Conservation (phyloP, 23 tunicate genomes). For the Botrylloides violaceus region DNA sequence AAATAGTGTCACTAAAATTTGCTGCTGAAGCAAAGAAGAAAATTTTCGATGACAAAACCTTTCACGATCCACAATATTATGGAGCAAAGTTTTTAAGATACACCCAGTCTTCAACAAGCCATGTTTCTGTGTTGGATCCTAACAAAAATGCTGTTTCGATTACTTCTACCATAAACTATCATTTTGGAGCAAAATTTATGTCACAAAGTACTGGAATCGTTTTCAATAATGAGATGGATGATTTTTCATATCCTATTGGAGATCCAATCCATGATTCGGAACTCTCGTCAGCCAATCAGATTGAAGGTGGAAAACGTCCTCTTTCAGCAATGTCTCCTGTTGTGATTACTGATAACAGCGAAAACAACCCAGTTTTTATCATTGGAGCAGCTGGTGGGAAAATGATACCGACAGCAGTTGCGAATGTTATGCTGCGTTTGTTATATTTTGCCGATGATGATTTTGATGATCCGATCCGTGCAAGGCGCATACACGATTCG, state of each 20-base stretch:
- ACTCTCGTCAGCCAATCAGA: slow-evolving; percentile 12
- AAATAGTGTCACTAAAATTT: slow-evolving; percentile 4
- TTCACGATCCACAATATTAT: slow-evolving; percentile 50
- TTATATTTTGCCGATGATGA: slow-evolving; percentile 71
- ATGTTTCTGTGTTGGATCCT: slow-evolving; percentile 65
- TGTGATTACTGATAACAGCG: slow-evolving; percentile 33
- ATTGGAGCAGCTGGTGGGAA: slow-evolving; percentile 80
- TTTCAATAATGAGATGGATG: slow-evolving; percentile 66
- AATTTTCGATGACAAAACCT: slow-evolving; percentile 41
- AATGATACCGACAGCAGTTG: slow-evolving; percentile 49
- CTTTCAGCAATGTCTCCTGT: slow-evolving; percentile 59
- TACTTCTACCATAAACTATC: slow-evolving; percentile 51
- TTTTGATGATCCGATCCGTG: slow-evolving; percentile 63
- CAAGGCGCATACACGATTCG: slow-evolving; percentile 46
- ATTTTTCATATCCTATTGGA: slow-evolving; percentile 34
- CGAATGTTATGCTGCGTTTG: slow-evolving; percentile 49
- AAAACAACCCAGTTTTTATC: slow-evolving; percentile 38
- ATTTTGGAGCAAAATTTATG: slow-evolving; percentile 51
- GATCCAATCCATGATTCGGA: background rate
- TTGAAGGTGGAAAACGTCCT: slow-evolving; percentile 64
- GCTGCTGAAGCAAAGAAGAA: slow-evolving; percentile 7
- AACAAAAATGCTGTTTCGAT: slow-evolving; percentile 63
- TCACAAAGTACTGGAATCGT: slow-evolving; percentile 66
- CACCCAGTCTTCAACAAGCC: slow-evolving; percentile 45
- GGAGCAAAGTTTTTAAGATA: slow-evolving; percentile 20